Evolutionary conservation across 1,140 invertebrate genomes (phyloP), one percentile per base, ranked within the genome.

Genomic region (Araneus ventricosus): DNA sequence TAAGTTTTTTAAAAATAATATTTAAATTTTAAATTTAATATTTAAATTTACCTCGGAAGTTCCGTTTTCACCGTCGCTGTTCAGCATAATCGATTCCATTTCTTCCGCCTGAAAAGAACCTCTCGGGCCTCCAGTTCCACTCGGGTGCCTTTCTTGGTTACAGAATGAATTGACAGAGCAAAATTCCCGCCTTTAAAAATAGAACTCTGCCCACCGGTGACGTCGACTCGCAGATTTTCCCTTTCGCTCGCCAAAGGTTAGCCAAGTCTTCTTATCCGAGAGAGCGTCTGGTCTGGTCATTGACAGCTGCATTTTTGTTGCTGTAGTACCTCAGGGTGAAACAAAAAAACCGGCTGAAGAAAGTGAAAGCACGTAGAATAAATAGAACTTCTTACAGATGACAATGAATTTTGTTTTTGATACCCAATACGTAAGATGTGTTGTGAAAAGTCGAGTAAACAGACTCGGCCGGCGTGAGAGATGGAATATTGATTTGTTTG

Each of bases 111-210:
- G 27, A 75, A 14, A 75, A 24, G 5, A 37, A 34, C 14, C 24
- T 27, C 63, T 52, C 45, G 45, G 63, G n/a, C 10, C 24, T 61
- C 20, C 4, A 67, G 24, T 27, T 20, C 27, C 70, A 5, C 8
- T 34, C 4, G 22, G 70, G 20, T 4, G 6, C 30, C 70, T 75
- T 34, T 30, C 17, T 75, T 37, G 34, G 20, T 34, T 34, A 75
- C 20, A 14, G 30, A 75, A 75, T 75, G 70, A 37, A 75, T 34
- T 22, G 30, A 37, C 4, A 37, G 27, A 20, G 70, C 30, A 14
- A 75, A 75, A 75, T 75, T 75, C 70, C 70, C 34, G 70, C 70
- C 70, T 75, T 52, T 52, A 52, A 34, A 75, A 75, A 75, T 75
- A 75, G 14, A 34, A 75, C 27, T 34, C 70, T 34, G 30, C 30